phyloP scores from a whole-genome alignment of 1,140 invertebrate species.

The Hylyphantes graminicola region DNA sequence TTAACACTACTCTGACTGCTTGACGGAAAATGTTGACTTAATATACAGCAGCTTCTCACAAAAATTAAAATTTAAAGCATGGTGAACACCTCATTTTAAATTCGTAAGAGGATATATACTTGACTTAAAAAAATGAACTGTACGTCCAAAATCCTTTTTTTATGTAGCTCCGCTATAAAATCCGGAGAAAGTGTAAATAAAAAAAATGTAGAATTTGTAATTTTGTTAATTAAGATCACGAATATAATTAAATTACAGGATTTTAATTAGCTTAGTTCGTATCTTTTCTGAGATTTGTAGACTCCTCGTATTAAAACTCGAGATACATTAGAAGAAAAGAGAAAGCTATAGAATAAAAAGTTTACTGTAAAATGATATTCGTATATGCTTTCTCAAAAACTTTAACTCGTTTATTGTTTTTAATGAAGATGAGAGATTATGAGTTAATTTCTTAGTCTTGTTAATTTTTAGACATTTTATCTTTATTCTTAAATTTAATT shows the following conservation, averaged over 20 bases:
- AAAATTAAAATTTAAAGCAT: conserved; percentile 54
- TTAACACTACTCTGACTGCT: too few species aligned
- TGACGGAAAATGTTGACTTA: too few species aligned
- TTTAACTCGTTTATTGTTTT: conserved; percentile 36
- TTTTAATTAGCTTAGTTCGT: conserved; percentile 51
- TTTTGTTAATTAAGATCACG: conserved; percentile 60
- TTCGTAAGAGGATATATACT: conserved; percentile 29
- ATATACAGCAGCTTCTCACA: too few species aligned
- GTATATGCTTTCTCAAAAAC: conserved; percentile 14
- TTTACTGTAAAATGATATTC: conserved; percentile 13
- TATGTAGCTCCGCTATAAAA: conserved; percentile 1
- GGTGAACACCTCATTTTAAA: conserved; percentile 21
- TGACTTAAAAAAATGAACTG: not conserved
- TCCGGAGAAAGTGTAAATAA: not conserved
- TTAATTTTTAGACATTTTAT: conserved; percentile 24
- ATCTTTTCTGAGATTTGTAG: conserved; percentile 21
- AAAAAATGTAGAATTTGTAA: conserved; percentile 44
- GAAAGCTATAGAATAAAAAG: conserved; percentile 7
- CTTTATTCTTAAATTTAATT: not conserved
- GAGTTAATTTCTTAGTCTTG: conserved; percentile 22
- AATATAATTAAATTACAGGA: conserved; percentile 59
- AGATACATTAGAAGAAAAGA: conserved; percentile 23
- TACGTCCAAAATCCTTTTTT: too few species aligned
- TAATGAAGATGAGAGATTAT: conserved; percentile 32
- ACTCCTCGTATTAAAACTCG: conserved; percentile 19